Evolutionary conservation across 2,888 invertebrate species (phyloP).

Genomic region (Noctua janthe): DNA sequence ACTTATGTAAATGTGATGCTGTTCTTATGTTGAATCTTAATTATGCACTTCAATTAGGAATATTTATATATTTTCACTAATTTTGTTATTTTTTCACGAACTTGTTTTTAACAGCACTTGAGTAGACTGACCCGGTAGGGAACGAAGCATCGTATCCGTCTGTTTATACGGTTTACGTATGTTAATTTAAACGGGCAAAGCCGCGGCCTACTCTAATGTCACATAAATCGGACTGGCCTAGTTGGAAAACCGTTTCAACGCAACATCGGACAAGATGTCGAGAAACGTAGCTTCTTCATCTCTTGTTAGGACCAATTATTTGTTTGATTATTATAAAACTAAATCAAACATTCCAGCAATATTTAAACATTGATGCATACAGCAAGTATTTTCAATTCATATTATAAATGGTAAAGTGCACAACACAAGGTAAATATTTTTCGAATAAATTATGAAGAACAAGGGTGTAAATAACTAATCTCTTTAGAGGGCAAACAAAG

Average conservation of each 20-base stretch:
- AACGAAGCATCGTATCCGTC: conserved; percentile 26
- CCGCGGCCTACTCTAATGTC: conserved; percentile 53
- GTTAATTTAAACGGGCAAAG: conserved; percentile 60
- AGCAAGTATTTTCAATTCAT: not conserved
- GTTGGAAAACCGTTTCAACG: conserved; percentile 53
- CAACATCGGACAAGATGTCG: conserved; percentile 16
- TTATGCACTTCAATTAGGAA: conserved; percentile 29
- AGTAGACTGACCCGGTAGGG: conserved; percentile 17
- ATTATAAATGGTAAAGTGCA: not conserved
- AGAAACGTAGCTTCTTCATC: conserved; percentile 10
- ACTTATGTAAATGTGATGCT: conserved; percentile 51
- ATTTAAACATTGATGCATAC: not conserved
- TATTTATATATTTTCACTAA: conserved; percentile 13
- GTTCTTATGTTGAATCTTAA: conserved; percentile 28
- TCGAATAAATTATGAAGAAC: conserved; percentile 5
- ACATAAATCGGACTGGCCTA: conserved; percentile 62
- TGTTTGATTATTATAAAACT: conserved; percentile 4
- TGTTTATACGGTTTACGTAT: conserved; percentile 54
- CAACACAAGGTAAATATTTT: not conserved
- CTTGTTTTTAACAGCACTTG: conserved; percentile 21
- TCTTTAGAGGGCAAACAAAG: conserved; percentile 10
- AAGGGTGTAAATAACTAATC: not conserved
- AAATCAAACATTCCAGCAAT: not conserved
- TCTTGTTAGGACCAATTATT: not conserved
- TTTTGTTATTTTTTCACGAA: conserved; percentile 2